A percentile compares a stretch with the other conserved stretches of the same genome.
phyloP scores from a whole-genome alignment of 2,797 vertebrate species.

The Australoheros facetus region DNA sequence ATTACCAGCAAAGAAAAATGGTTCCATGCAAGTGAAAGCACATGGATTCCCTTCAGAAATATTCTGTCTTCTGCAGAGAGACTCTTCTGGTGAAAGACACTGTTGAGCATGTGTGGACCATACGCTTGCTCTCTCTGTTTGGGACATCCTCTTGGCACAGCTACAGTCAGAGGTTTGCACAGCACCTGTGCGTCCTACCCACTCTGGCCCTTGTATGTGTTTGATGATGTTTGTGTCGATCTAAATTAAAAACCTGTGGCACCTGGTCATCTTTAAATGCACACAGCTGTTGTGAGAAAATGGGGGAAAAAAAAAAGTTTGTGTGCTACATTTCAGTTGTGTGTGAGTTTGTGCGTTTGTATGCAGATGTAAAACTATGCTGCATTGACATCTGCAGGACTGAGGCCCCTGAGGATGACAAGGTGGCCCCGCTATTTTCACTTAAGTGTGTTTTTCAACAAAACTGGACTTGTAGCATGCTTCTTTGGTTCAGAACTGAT shows the following conservation, averaged over 20 bases:
- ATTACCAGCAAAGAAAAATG: slow-evolving; percentile 47
- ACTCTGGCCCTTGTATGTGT: slow-evolving; percentile 13
- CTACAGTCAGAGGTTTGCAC: slow-evolving; percentile 60
- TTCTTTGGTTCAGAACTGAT: not conserved
- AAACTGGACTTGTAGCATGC: slow-evolving; percentile 9
- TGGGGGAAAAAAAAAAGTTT: not conserved
- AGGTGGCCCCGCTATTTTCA: slow-evolving; percentile 37
- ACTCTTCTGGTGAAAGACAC: slow-evolving; percentile 23
- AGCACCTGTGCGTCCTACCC: slow-evolving; percentile 54
- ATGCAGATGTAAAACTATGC: slow-evolving; percentile 22
- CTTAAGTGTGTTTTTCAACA: slow-evolving; percentile 33
- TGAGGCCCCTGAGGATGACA: slow-evolving; percentile 1
- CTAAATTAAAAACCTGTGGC: slow-evolving; percentile 28
- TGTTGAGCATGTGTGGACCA: slow-evolving; percentile 74
- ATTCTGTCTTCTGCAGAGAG: slow-evolving; percentile 21
- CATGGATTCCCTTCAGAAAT: slow-evolving; percentile 46
- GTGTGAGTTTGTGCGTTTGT: not conserved
- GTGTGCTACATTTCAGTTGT: too few relatives aligned
- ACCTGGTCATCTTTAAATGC: slow-evolving; percentile 57
- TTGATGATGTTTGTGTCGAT: slow-evolving; percentile 13
- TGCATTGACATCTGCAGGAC: slow-evolving; percentile 34
- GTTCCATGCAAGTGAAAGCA: slow-evolving; percentile 53
- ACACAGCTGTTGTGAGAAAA: slow-evolving; percentile 58
- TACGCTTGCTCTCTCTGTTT: slow-evolving; percentile 35
- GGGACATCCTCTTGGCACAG: slow-evolving; percentile 73